Percentiles rank a stretch among this genome's conserved stretches.
These are phyloP conservation scores for Rhysida immarginata DNA, from an alignment of 1,140 invertebrate species.

Conservation along the genomic window DNA sequence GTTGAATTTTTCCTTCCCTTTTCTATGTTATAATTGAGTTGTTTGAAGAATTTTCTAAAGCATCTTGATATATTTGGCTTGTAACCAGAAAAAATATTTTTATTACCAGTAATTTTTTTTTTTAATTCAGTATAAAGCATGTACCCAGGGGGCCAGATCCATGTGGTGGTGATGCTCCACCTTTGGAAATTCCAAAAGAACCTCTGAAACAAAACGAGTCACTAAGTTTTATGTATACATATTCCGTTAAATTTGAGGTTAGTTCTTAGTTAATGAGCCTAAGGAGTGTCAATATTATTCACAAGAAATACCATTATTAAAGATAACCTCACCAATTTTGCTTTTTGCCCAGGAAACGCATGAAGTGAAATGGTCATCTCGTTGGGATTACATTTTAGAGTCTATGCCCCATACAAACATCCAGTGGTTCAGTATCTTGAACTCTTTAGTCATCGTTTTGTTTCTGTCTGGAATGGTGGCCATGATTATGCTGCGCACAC, in stretches of 20 bases:
- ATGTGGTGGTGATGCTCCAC: constrained; percentile 36
- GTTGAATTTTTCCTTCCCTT: too few relatives aligned
- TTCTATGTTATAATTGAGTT: too few relatives aligned
- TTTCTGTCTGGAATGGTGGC: constrained; percentile 95
- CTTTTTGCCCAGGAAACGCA: constrained; percentile 45
- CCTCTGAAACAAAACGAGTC: constrained; percentile 23
- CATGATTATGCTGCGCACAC: constrained; percentile 92
- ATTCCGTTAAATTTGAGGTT: constrained; percentile 64
- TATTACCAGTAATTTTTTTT: constrained; percentile 5
- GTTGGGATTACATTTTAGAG: constrained; percentile 98
- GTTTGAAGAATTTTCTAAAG: too few relatives aligned
- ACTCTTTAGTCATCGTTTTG: constrained; percentile 74
- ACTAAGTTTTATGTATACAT: constrained; percentile 67
- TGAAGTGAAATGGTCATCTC: constrained; percentile 89
- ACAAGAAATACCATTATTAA: too few relatives aligned
- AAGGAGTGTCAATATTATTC: too few relatives aligned
- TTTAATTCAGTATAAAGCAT: constrained; percentile 29
- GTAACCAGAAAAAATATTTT: too few relatives aligned
- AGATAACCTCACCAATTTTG: neutral
- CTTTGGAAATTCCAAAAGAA: constrained; percentile 50
- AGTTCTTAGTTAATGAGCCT: too few relatives aligned
- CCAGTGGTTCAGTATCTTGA: constrained; percentile 94
- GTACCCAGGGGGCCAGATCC: constrained; percentile 20
- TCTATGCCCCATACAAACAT: constrained; percentile 98
- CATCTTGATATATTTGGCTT: too few relatives aligned